Conservation (phyloP, 2,797 vertebrate species). For the Martes flavigula region DNA sequence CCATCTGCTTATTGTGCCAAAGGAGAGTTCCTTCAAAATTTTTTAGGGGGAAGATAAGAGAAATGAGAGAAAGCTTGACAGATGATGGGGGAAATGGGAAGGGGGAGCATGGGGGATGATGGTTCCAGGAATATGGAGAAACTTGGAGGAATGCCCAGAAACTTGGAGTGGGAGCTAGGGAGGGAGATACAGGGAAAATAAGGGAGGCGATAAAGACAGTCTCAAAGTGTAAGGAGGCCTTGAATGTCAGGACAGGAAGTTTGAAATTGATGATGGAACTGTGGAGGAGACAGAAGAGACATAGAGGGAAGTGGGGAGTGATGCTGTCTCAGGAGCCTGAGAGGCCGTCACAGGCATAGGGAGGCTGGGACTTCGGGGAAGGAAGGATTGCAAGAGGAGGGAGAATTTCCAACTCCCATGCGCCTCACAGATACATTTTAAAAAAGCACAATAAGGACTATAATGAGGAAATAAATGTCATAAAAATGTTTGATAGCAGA, state of each 20-base stretch:
- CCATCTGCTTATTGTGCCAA: constrained; percentile 46
- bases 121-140: constrained; percentile 74
- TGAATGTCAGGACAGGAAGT: constrained; percentile 78
- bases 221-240: constrained; percentile 75
- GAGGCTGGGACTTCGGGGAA: constrained; percentile 35
- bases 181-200: constrained; percentile 66
- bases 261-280: constrained; percentile 72
- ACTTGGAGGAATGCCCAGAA: constrained; percentile 76
- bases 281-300: constrained; percentile 45
- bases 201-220: constrained; percentile 70
- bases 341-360: constrained; percentile 40
- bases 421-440: constrained; percentile 66
- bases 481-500: constrained; percentile 80
- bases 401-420: constrained; percentile 66
- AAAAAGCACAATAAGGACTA: constrained; percentile 70
- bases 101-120: not conserved
- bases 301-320: constrained; percentile 6
- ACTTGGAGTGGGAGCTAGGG: constrained; percentile 69
- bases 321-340: not conserved
- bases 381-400: constrained; percentile 39
- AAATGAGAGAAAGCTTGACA: constrained; percentile 53
- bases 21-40: constrained; percentile 23
- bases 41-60: constrained; percentile 63
- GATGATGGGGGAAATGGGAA: constrained; percentile 46
- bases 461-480: constrained; percentile 82